Percentiles rank a stretch among this genome's conserved stretches.
Conservation (phyloP, 1,140 invertebrate species). For the Muscidifurax raptorellus region DNA sequence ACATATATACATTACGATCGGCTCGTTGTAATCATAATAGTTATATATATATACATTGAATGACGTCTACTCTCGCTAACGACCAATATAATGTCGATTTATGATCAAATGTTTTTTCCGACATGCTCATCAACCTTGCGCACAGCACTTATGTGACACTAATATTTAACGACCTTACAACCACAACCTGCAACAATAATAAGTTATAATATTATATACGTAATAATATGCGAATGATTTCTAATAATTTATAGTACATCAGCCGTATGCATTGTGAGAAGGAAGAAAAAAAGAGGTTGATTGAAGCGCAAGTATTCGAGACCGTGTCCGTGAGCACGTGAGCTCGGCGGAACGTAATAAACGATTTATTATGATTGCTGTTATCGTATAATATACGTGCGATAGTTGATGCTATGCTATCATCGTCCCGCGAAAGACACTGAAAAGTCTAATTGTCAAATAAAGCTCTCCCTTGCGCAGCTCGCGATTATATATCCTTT, state of each 20-base stretch:
- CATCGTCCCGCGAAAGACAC: constrained; percentile 30
- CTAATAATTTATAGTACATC: no score
- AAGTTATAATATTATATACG: no score
- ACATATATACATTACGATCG: no score
- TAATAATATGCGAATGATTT: no score
- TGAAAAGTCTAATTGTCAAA: constrained; percentile 37
- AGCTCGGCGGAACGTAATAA: constrained; percentile 29
- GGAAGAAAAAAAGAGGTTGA: not conserved
- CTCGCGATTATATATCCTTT: constrained; percentile 21
- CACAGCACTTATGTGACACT: constrained; percentile 9
- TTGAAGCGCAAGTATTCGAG: not conserved
- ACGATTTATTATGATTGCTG: constrained; percentile 50
- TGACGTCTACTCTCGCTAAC: no score
- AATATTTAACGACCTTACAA: constrained; percentile 26
- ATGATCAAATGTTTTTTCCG: no score
- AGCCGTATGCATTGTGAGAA: no score
- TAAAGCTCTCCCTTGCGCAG: not conserved
- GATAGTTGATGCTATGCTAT: not conserved
- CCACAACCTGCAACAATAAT: constrained; percentile 9
- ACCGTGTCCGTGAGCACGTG: constrained; percentile 6
- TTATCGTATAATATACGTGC: constrained; percentile 30
- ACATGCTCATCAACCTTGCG: constrained; percentile 27
- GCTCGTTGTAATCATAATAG: no score
- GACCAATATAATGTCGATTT: no score
- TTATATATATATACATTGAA: no score